Evolutionary conservation across 64 coral and sea anemone species (phyloP).

Genomic region (Pocillopora verrucosa): DNA sequence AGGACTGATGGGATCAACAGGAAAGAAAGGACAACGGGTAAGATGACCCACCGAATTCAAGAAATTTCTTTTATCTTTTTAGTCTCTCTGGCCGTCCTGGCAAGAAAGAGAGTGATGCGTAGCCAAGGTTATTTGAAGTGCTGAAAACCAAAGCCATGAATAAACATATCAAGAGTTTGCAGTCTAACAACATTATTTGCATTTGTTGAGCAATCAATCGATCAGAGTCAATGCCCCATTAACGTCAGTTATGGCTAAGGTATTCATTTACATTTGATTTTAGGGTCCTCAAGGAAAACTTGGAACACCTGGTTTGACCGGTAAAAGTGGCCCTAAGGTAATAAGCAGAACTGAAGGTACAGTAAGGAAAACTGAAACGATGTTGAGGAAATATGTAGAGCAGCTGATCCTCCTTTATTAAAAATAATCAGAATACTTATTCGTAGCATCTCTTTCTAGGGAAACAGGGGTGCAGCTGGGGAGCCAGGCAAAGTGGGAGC

Average conservation of each 20-base stretch:
- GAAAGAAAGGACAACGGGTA: conserved; percentile 45
- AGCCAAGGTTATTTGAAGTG: too few species aligned
- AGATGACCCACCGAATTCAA: background rate
- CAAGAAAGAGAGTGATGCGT: too few species aligned
- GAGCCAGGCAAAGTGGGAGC: conserved; percentile 2
- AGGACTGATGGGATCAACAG: conserved; percentile 29
- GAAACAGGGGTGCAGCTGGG: conserved; percentile 12
- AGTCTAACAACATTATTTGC: too few species aligned
- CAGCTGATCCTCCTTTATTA: background rate
- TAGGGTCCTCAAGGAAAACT: conserved; percentile 23
- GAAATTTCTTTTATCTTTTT: too few species aligned
- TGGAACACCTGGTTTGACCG: background rate
- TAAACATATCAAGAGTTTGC: too few species aligned
- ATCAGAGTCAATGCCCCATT: too few species aligned
- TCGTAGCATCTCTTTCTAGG: background rate
- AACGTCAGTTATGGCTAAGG: background rate
- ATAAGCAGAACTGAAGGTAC: too few species aligned
- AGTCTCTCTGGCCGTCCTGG: too few species aligned
- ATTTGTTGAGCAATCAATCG: too few species aligned
- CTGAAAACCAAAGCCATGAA: too few species aligned
- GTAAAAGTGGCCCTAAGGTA: conserved; percentile 29
- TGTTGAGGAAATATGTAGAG: too few species aligned
- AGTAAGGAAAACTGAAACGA: too few species aligned
- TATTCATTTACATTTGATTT: background rate
- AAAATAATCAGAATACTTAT: background rate